These are phyloP conservation scores for Orthosia gracilis DNA, from an alignment of 2,888 invertebrate species.

Conservation along the genomic window DNA sequence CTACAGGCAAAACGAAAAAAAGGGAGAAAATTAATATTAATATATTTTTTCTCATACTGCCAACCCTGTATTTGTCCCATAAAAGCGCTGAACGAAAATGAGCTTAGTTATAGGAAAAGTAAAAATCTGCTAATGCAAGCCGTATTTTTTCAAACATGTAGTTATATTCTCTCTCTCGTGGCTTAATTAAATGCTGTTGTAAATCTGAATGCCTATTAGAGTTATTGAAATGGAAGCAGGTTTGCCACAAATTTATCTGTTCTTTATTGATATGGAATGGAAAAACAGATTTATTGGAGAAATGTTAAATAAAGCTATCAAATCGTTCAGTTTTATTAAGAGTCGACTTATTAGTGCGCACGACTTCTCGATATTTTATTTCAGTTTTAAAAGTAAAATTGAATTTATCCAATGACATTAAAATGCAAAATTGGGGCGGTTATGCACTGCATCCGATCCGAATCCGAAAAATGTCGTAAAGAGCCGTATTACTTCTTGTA, in stretches of 20 bases:
- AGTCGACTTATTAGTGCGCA: not conserved
- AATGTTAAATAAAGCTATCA: not conserved
- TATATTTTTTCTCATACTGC: not conserved
- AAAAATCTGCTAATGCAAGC: not conserved
- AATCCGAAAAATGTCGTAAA: no score
- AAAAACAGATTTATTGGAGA: not conserved
- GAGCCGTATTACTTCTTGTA: no score
- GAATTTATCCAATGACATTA: not conserved
- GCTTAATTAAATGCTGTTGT: not conserved
- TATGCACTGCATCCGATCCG: no score
- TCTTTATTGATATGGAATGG: not conserved
- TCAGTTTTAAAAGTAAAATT: not conserved
- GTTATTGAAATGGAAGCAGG: not conserved
- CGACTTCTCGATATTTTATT: not conserved
- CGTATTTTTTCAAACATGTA: not conserved
- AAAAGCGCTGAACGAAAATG: not conserved
- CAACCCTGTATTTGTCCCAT: slow-evolving; percentile 3
- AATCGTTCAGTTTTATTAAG: not conserved
- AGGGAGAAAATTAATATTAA: not conserved
- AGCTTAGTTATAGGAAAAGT: not conserved
- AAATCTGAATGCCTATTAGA: not conserved
- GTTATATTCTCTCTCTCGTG: not conserved
- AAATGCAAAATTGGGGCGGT: not conserved
- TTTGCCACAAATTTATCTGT: not conserved
- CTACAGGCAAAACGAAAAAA: not conserved